Evolutionary conservation across 2,888 invertebrate species (phyloP), one percentile per base, ranked within the genome.

Genomic region (Gastracanthus pulcherrimus): DNA sequence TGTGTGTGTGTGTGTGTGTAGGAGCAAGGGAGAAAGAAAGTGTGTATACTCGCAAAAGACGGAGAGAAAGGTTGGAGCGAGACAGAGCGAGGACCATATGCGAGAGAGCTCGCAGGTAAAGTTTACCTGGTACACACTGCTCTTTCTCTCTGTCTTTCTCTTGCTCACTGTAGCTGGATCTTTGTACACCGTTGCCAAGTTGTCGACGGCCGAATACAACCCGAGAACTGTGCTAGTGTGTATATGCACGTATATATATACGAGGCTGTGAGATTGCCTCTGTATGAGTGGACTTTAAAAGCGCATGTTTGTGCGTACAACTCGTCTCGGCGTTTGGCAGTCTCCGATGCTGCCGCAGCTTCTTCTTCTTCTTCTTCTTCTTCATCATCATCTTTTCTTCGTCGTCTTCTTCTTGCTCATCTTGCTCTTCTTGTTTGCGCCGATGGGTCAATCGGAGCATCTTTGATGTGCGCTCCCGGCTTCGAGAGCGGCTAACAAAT

Each of bases 151-250:
- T 36, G 34, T n/a, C 38, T 58, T 41, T 31, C 38, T 60, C 69
- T 72, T 58, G 41, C 62, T 55, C 51, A 16, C 64, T 62, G 29
- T 38, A 19, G 34, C 36, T 19, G 62, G 70, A 23, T 64, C 70
- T 64, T 84, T 81, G 80, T 81, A 84, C 86, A 84, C 86, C 85
- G 89, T 89, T 89, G 89, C 88, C 89, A 88, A 87, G 87, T 89
- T 87, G 86, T 83, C 80, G 66, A 66, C 69, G 76, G 41, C 72
- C n/a, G n/a, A n/a, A n/a, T n/a, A n/a, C n/a, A n/a, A n/a, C n/a
- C n/a, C 36, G 23, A 16, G 60, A 11, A 4, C 19, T 13, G n/a
- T 26, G 19, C 45, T 41, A 7, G 26, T 34, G 48, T 19, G 34
- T 62, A 36, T 55, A 0, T 3, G 13, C 19, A 23, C 31, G 41